phyloP scores from a whole-genome alignment of 1,140 invertebrate genomes.

The Sesamia nonagrioides region DNA sequence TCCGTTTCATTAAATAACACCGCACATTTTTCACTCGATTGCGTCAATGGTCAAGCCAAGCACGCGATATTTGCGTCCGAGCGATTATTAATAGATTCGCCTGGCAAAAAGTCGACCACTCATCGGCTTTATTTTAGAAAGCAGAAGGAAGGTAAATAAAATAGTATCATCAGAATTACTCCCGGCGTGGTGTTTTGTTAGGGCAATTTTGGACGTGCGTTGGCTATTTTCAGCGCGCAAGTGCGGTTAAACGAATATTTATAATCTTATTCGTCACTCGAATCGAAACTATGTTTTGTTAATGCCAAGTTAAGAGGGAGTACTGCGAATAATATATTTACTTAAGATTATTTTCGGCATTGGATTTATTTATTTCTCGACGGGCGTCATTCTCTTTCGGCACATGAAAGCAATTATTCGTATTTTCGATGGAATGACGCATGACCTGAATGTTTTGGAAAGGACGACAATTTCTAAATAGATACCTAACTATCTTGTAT shows the following conservation, averaged over 20 bases:
- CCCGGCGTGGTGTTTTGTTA: constrained; percentile 76
- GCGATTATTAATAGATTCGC: constrained; percentile 80
- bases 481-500: not conserved
- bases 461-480: constrained; percentile 57
- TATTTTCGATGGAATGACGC: constrained; percentile 79
- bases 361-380: constrained; percentile 75
- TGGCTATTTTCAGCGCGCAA: constrained; percentile 72
- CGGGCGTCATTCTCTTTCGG: constrained; percentile 73
- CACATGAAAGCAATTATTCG: constrained; percentile 77
- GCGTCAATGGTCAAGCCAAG: constrained; percentile 81
- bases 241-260: constrained; percentile 77
- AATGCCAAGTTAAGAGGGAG: constrained; percentile 76
- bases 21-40: constrained; percentile 83
- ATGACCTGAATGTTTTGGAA: constrained; percentile 65
- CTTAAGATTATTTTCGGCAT: constrained; percentile 80
- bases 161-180: constrained; percentile 77
- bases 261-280: constrained; percentile 81
- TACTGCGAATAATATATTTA: constrained; percentile 76
- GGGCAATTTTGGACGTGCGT: constrained; percentile 65
- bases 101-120: constrained; percentile 81
- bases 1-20: constrained; percentile 80
- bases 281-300: constrained; percentile 79
- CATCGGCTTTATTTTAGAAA: constrained; percentile 83
- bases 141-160: constrained; percentile 82
- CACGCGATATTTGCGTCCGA: constrained; percentile 83